Percentiles rank a stretch among this genome's conserved stretches.
Conservation (phyloP, 1,140 invertebrate genomes). For the Sitobion miscanthi region DNA sequence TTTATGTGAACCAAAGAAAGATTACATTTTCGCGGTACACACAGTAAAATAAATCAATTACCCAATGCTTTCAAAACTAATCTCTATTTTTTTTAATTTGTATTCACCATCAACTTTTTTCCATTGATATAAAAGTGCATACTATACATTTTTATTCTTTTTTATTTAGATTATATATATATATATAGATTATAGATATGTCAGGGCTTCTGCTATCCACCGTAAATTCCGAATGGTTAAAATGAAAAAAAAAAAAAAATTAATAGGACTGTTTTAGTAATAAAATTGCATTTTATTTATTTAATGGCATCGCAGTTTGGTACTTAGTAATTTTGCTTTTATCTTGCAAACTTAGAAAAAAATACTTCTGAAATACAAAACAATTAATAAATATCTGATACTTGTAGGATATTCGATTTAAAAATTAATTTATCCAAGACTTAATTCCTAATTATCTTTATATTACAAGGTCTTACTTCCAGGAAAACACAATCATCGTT, state of each 20-base stretch:
- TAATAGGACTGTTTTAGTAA: too few relatives aligned
- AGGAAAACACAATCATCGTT: neutral
- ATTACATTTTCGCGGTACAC: neutral
- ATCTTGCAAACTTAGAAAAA: too few relatives aligned
- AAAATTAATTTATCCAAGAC: too few relatives aligned
- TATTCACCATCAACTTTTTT: neutral
- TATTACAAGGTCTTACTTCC: neutral
- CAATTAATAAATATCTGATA: neutral
- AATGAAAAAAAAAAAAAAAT: neutral
- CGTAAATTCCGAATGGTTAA: neutral
- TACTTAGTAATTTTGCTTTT: too few relatives aligned
- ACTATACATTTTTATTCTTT: neutral
- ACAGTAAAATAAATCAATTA: neutral
- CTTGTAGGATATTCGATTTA: neutral
- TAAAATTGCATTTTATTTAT: too few relatives aligned
- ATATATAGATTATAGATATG: neutral
- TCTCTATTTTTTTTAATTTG: neutral
- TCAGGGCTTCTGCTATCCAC: rapidly evolving
- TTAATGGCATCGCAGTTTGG: too few relatives aligned
- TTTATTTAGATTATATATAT: neutral
- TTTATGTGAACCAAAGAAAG: neutral
- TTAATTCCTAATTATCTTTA: neutral
- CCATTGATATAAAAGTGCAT: neutral
- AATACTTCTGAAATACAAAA: neutral
- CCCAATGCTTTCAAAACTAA: too few relatives aligned